Percentiles rank a stretch among this genome's conserved stretches.
Conservation (phyloP, 2,113 vertebrate genomes). For the Alectura lathami region DNA sequence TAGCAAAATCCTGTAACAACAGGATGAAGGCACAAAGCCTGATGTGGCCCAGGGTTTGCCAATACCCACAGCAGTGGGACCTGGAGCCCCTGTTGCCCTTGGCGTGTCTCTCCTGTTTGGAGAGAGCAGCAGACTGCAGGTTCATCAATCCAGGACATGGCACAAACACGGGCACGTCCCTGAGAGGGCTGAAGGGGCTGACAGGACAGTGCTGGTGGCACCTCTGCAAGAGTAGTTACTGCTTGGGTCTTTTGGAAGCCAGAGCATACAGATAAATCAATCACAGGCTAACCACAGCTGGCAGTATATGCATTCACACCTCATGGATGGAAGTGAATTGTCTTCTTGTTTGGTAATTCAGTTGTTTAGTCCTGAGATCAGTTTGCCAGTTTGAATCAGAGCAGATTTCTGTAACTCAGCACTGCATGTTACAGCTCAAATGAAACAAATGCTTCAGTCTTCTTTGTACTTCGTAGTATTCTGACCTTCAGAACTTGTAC, state of each 20-base stretch:
- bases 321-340: conserved; percentile 45
- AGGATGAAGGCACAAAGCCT: not conserved
- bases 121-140: not conserved
- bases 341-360: conserved; percentile 48
- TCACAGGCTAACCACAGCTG: conserved; percentile 15
- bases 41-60: not conserved
- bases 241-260: conserved; percentile 25
- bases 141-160: not conserved
- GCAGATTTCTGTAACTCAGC: conserved; percentile 21
- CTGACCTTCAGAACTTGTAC: conserved; percentile 73
- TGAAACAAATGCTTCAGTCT: conserved; percentile 18
- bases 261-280: conserved; percentile 10
- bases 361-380: conserved; percentile 42
- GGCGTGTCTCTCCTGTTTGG: not conserved
- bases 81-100: not conserved
- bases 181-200: not conserved
- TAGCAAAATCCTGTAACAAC: not conserved
- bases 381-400: conserved; percentile 55
- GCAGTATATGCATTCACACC: not conserved
- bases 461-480: conserved; percentile 60
- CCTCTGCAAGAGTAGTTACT: conserved; percentile 39
- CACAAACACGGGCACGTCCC: rapidly evolving
- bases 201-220: conserved; percentile 7
- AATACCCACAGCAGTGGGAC: not conserved
- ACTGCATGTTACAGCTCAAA: not conserved